phyloP scores from a whole-genome alignment of 2,113 vertebrate species.

The Lonchura striata region DNA sequence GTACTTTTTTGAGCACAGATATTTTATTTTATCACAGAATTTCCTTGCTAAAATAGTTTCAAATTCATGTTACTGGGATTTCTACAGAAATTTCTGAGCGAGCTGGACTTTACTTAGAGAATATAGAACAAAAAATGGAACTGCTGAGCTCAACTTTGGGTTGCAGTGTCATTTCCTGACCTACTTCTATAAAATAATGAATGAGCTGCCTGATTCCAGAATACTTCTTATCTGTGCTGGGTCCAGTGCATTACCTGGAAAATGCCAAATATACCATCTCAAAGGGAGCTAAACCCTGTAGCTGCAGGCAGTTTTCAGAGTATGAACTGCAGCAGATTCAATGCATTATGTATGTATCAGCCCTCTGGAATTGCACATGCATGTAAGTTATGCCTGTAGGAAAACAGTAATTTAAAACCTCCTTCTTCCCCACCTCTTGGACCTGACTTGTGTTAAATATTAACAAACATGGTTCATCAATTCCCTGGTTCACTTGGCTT shows the following conservation, averaged over 20 bases:
- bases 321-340: background rate
- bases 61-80: background rate
- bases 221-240: background rate
- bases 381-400: background rate
- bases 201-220: background rate
- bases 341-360: background rate
- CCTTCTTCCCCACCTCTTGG: slow-evolving; percentile 6
- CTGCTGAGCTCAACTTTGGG: background rate
- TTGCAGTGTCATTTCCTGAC: background rate
- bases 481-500: slow-evolving; percentile 45
- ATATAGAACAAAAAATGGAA: background rate
- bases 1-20: background rate
- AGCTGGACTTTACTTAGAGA: background rate
- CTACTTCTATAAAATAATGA: background rate
- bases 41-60: background rate
- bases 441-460: slow-evolving; percentile 54
- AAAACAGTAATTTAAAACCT: slow-evolving; percentile 48
- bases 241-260: background rate
- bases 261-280: background rate
- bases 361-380: background rate
- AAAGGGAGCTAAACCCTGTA: background rate
- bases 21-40: background rate
- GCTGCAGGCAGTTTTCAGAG: background rate
- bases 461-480: slow-evolving; percentile 38
- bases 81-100: background rate